phyloP scores from a whole-genome alignment of 2,113 vertebrate genomes.

The Climacteris rufus region DNA sequence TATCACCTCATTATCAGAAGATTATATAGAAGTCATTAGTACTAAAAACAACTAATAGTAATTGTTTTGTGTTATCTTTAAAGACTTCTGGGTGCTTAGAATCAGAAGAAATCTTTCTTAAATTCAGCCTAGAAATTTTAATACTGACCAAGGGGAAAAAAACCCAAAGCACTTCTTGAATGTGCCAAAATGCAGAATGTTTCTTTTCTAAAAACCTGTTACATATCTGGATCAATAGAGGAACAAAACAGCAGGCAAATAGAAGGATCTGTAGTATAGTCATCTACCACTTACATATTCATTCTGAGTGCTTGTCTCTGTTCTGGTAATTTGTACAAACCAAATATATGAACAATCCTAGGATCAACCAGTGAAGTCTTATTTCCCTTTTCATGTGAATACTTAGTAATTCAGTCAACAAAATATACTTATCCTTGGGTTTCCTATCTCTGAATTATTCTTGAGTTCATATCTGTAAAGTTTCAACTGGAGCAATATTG shows the following conservation, averaged over 20 bases:
- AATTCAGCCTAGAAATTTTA: neutral
- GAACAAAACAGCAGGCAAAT: neutral
- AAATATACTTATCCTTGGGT: neutral
- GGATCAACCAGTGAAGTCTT: neutral
- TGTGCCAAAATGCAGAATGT: neutral
- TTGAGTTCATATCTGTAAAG: neutral
- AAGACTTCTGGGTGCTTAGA: neutral
- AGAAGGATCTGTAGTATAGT: neutral
- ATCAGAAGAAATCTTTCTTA: neutral
- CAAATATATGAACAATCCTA: neutral
- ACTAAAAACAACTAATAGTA: neutral
- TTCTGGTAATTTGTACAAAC: neutral
- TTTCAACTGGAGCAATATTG: neutral
- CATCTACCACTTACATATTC: neutral
- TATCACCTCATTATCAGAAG: neutral
- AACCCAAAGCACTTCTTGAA: accelerated
- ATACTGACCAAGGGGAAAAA: accelerated
- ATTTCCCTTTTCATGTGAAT: neutral
- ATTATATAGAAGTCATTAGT: neutral
- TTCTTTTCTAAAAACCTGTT: neutral
- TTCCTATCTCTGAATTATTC: neutral
- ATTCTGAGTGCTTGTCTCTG: neutral
- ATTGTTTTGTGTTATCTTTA: neutral
- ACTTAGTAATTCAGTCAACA: neutral
- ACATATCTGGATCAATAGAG: neutral